These are phyloP conservation scores for Prosopocoilus inquinatus DNA, from an alignment of 2,888 invertebrate genomes.

Conservation along the genomic window DNA sequence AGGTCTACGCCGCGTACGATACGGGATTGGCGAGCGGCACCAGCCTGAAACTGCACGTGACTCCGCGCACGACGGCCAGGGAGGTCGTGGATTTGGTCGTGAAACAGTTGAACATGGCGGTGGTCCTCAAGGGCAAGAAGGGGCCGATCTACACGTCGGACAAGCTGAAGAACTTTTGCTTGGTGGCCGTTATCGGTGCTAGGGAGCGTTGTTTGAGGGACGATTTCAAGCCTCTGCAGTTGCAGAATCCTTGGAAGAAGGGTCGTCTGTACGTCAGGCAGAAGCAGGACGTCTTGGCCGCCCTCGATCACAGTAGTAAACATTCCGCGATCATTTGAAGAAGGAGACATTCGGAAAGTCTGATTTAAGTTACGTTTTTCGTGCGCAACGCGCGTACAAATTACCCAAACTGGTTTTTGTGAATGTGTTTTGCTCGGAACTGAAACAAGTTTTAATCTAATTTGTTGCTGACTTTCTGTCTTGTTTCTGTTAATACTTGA, in stretches of 20 bases:
- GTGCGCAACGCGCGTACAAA: no score
- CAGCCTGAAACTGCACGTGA: slow-evolving; percentile 90
- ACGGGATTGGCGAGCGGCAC: slow-evolving; percentile 92
- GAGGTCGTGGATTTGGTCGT: slow-evolving; percentile 96
- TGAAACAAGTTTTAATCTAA: no score
- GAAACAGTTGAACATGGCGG: slow-evolving; percentile 92
- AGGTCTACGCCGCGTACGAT: slow-evolving; percentile 95
- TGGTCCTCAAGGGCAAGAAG: slow-evolving; percentile 78
- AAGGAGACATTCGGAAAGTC: not conserved
- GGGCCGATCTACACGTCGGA: slow-evolving; percentile 85
- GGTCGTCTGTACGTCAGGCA: slow-evolving; percentile 90
- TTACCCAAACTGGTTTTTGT: no score
- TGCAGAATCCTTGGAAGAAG: slow-evolving; percentile 95
- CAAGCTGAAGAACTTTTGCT: slow-evolving; percentile 83
- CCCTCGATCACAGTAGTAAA: slow-evolving; percentile 83
- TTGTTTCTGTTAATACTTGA: no score
- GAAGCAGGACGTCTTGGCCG: slow-evolving; percentile 85
- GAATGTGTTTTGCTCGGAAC: no score
- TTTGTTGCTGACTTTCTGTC: no score
- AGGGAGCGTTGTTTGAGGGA: slow-evolving; percentile 90
- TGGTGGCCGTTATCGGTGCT: slow-evolving; percentile 94
- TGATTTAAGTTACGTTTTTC: not conserved
- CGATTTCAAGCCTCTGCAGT: slow-evolving; percentile 88
- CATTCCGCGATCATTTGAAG: slow-evolving; percentile 66
- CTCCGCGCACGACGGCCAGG: slow-evolving; percentile 86